These are phyloP conservation scores for Centruroides vittatus DNA, from an alignment of 1,140 invertebrate species.

Conservation along the genomic window DNA sequence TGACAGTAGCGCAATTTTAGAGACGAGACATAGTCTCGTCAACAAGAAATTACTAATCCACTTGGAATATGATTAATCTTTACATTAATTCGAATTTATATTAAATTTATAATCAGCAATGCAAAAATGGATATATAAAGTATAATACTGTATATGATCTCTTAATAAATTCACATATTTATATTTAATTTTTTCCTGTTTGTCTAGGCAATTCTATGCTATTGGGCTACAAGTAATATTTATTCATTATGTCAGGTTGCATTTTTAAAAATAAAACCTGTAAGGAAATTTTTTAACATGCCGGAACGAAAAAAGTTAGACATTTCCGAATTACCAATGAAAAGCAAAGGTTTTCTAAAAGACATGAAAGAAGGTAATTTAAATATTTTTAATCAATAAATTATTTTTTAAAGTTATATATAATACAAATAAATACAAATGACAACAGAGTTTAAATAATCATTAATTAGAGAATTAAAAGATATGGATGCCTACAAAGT, in stretches of 20 bases:
- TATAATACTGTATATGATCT: no score
- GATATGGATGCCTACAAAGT: no score
- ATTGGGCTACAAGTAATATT: constrained; percentile 79
- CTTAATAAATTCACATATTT: neutral
- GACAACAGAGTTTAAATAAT: no score
- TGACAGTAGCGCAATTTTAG: no score
- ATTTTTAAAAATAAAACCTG: constrained; percentile 54
- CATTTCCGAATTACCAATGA: constrained; percentile 39
- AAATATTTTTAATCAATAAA: neutral
- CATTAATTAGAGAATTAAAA: no score
- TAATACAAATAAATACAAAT: no score
- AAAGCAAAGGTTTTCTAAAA: constrained; percentile 59
- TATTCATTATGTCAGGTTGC: constrained; percentile 70
- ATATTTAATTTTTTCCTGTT: constrained; percentile 9
- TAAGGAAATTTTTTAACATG: constrained; percentile 66
- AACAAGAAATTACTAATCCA: no score
- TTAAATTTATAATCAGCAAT: no score
- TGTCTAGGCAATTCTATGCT: constrained; percentile 63
- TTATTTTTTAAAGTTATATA: constrained; percentile 1
- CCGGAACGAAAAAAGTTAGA: constrained; percentile 41
- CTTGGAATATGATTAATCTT: no score
- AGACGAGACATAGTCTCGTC: no score
- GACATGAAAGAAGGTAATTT: constrained; percentile 68
- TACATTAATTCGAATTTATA: no score
- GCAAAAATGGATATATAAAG: no score